phyloP scores from a whole-genome alignment of 2,797 vertebrate genomes.

The Poecilia picta region DNA sequence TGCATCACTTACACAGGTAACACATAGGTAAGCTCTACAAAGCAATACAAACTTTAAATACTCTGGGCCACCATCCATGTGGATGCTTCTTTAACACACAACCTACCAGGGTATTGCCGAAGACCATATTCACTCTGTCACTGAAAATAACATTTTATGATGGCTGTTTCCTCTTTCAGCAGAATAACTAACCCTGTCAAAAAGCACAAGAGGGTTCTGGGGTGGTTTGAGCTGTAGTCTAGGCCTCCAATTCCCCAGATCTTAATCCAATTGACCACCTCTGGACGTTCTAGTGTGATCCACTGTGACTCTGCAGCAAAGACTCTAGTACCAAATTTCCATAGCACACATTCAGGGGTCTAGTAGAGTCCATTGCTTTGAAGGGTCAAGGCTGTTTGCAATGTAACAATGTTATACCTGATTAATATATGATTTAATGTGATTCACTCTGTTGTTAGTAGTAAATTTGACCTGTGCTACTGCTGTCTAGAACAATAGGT shows the following conservation, averaged over 20 bases:
- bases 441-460: neutral
- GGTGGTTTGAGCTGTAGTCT: neutral
- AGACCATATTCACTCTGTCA: neutral
- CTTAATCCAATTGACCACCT: neutral
- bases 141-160: neutral
- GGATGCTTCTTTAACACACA: neutral
- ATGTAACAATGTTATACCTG: neutral
- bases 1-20: neutral
- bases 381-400: neutral
- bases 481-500: neutral
- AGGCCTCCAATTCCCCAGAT: neutral
- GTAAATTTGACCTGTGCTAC: neutral
- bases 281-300: neutral
- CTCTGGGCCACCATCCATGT: neutral
- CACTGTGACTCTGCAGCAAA: neutral
- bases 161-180: neutral
- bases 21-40: neutral
- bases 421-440: neutral
- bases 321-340: neutral
- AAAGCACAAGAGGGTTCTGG: neutral
- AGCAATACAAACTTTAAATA: neutral
- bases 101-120: neutral
- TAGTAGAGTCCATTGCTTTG: neutral
- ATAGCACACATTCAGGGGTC: neutral
- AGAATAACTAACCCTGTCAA: neutral